A percentile compares a stretch with the other conserved stretches of the same genome.
Conservation (phyloP, 2,888 invertebrate species). For the Chalcis sispes region DNA sequence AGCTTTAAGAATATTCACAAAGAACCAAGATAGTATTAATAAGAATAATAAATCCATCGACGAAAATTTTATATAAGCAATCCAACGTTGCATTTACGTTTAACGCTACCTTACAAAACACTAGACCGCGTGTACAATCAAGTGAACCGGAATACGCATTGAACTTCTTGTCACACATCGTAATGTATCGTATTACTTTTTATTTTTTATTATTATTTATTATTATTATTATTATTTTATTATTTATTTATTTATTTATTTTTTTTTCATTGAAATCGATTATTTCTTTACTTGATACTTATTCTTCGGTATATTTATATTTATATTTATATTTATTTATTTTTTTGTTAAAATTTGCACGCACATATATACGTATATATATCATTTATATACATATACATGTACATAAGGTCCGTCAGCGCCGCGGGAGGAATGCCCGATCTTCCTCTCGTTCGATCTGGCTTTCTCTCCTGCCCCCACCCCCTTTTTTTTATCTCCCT, state of each 20-base stretch:
- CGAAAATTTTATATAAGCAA: conserved; percentile 1
- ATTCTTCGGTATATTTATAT: conserved; percentile 4
- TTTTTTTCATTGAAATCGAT: conserved; percentile 21
- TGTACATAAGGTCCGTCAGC: conserved; percentile 38
- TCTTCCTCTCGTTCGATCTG: conserved; percentile 32
- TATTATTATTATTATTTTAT: too few relatives aligned
- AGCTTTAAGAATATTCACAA: too few relatives aligned
- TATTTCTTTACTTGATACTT: conserved; percentile 14
- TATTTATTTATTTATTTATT: not conserved
- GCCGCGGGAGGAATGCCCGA: conserved; percentile 24
- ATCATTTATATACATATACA: conserved; percentile 19
- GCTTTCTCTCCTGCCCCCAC: conserved; percentile 3
- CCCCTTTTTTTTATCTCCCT: too few relatives aligned
- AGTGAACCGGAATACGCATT: conserved; percentile 17
- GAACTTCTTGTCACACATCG: not conserved
- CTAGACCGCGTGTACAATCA: not conserved
- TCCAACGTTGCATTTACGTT: not conserved
- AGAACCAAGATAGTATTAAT: too few relatives aligned
- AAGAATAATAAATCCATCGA: too few relatives aligned
- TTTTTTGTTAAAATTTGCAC: conserved; percentile 28
- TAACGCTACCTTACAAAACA: not conserved
- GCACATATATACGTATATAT: conserved; percentile 6
- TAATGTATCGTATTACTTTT: conserved; percentile 26
- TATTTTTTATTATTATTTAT: too few relatives aligned
- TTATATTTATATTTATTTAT: conserved; percentile 27